phyloP scores from a whole-genome alignment of 1,140 invertebrate species.

The Leptinotarsa defecta region DNA sequence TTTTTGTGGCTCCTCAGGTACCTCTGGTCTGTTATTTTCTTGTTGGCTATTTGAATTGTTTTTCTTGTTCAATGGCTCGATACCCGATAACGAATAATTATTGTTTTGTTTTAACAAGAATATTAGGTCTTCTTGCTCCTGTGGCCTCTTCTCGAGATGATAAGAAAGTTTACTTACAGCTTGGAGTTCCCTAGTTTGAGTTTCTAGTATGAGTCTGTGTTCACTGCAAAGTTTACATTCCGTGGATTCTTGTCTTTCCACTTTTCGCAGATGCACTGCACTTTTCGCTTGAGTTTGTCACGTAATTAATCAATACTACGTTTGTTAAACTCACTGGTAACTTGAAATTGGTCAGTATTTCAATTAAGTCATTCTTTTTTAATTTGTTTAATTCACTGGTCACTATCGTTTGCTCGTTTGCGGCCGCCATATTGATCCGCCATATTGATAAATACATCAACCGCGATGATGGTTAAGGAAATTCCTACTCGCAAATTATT shows the following conservation, averaged over 20 bases:
- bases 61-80: background rate
- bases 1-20: constrained; percentile 3
- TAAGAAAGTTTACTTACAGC: background rate
- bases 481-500: too few species aligned
- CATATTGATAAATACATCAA: too few species aligned
- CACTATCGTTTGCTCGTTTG: background rate
- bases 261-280: background rate
- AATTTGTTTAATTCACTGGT: background rate
- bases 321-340: background rate
- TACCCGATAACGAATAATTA: background rate
- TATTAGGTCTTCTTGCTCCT: background rate
- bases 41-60: constrained; percentile 8
- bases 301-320: background rate
- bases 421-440: background rate
- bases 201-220: constrained; percentile 15
- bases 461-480: too few species aligned
- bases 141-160: background rate
- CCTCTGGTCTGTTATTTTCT: background rate
- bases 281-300: constrained; percentile 6
- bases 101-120: constrained; percentile 9
- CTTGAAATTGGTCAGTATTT: background rate
- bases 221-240: constrained; percentile 7
- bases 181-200: background rate
- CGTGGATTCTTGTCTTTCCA: constrained; percentile 4
- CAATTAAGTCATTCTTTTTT: background rate